Base-by-base conservation (phyloP, 2,797 vertebrate genomes). In the Pipistrellus nathusii region DNA sequence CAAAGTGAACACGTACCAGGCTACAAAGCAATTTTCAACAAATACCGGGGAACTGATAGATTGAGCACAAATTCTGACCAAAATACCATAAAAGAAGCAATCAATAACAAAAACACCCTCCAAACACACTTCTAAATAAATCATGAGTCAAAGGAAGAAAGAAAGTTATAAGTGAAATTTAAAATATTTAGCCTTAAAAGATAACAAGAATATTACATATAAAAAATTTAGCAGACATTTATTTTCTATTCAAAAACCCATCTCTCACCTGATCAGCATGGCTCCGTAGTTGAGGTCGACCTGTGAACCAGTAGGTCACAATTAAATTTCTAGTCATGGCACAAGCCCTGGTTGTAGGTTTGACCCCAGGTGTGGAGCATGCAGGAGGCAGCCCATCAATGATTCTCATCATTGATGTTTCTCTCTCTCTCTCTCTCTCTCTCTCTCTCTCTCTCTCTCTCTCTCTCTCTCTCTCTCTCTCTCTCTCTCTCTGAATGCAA, bases 41-140 rank as follows among this genome's bases (percentile, higher is more conserved):
- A 89, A 66, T 86, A 81, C 21, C n/a, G 64, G 80, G 23, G 27
- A 94, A 85, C n/a, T n/a, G 48, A 41, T 35, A 55, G 69, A 90
- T 44, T 96, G 90, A 64, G 55, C 62, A 90, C 14, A 81, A 89
- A 89, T 48, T 92, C 21, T 86, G 23, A 66, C 46, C 62, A 38
- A 89, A 90, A 41, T 82, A 53, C 20, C 27, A 20, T 80, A 32
- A 20, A 72, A 75, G 59, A 57, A 78, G 44, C 55, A 91, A 83
- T 83, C 15, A 57, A 15, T 75, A 85, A 85, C 80, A 73, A 48
- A n/a, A 46, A 75, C 4, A 71, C 10, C 8, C 41, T 86, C 69
- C 25, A 46, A 90, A 81, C 82, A n/a, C 46, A 32, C 51, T 71
- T 75, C 15, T 62, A 75, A 90, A 85, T 69, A 62, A 68, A 53